Percentiles rank a stretch among this genome's conserved stretches.
Conservation (phyloP, 2,888 invertebrate species). For the Lissocephala sabroskyi region DNA sequence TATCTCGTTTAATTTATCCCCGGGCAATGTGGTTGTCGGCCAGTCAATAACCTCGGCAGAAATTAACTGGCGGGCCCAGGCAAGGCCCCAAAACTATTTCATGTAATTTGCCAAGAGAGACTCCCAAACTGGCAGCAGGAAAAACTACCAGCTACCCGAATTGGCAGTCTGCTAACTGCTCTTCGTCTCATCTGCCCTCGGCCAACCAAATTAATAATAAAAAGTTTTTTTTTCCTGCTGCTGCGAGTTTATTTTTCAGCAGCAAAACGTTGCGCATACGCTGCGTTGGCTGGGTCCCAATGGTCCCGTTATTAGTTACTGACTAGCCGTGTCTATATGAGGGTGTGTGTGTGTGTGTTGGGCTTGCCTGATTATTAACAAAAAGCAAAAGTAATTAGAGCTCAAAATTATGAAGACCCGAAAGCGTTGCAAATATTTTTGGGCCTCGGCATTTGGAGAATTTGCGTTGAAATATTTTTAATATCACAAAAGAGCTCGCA, state of each 20-base stretch:
- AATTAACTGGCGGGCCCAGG: too few species aligned
- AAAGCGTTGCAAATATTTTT: too few species aligned
- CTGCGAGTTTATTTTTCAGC: conserved; percentile 40
- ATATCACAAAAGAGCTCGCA: conserved; percentile 15
- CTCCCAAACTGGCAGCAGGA: too few species aligned
- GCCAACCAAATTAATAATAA: conserved; percentile 58
- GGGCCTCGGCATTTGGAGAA: too few species aligned
- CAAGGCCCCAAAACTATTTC: too few species aligned
- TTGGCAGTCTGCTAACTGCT: too few species aligned
- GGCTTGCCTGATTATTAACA: conserved; percentile 59
- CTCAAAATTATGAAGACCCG: conserved; percentile 33
- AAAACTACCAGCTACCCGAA: too few species aligned
- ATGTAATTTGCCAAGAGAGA: too few species aligned
- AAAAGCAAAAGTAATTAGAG: conserved; percentile 60
- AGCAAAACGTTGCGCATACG: conserved; percentile 45
- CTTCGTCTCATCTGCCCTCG: background rate
- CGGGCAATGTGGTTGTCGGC: too few species aligned
- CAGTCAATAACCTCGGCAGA: too few species aligned
- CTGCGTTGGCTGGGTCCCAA: conserved; percentile 21
- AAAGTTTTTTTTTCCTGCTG: conserved; percentile 35
- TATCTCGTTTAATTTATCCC: too few species aligned
- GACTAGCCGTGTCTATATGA: background rate
- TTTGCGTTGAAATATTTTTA: conserved; percentile 17
- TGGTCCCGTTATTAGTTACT: too few species aligned
- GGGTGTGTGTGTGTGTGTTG: conserved; percentile 11